phyloP scores from a whole-genome alignment of 2,113 vertebrate genomes.

The Taurulus bubalis region DNA sequence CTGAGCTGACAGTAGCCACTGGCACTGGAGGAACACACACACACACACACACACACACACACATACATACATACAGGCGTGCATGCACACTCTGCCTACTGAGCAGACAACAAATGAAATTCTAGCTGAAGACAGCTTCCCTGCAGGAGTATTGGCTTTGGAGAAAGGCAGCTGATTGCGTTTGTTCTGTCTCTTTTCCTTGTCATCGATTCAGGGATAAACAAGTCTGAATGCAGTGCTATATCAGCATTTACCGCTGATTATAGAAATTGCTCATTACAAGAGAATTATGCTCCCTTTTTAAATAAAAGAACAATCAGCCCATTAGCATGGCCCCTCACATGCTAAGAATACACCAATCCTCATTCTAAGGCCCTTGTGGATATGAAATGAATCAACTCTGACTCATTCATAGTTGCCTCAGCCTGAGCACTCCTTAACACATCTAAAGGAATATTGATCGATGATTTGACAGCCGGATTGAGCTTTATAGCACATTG shows the following conservation, averaged over 20 bases:
- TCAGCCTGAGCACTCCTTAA: slow-evolving; percentile 60
- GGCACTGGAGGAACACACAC: slow-evolving; percentile 49
- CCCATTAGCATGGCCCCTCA: slow-evolving; percentile 50
- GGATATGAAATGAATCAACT: slow-evolving; percentile 61
- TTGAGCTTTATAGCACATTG: slow-evolving; percentile 57
- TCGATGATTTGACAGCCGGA: slow-evolving; percentile 62
- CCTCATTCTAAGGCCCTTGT: slow-evolving; percentile 32
- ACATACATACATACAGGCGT: slow-evolving; percentile 52
- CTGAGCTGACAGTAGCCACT: slow-evolving; percentile 79
- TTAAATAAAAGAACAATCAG: slow-evolving; percentile 65
- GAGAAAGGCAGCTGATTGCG: slow-evolving; percentile 75
- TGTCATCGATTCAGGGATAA: slow-evolving; percentile 75
- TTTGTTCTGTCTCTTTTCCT: slow-evolving; percentile 66
- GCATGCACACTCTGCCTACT: slow-evolving; percentile 43
- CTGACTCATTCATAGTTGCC: slow-evolving; percentile 61
- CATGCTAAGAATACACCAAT: slow-evolving; percentile 51
- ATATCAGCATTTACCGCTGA: slow-evolving; percentile 68
- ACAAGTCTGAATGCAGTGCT: slow-evolving; percentile 64
- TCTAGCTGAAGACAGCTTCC: slow-evolving; percentile 71
- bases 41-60: too few relatives aligned
- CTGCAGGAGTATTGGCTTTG: slow-evolving; percentile 76
- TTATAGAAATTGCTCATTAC: slow-evolving; percentile 66
- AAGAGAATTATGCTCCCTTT: slow-evolving; percentile 35
- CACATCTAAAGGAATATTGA: slow-evolving; percentile 76
- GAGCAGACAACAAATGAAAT: slow-evolving; percentile 74